Evolutionary conservation across 1,140 invertebrate genomes (phyloP), one percentile per base, ranked within the genome.

Genomic region (Leucophenga varia): DNA sequence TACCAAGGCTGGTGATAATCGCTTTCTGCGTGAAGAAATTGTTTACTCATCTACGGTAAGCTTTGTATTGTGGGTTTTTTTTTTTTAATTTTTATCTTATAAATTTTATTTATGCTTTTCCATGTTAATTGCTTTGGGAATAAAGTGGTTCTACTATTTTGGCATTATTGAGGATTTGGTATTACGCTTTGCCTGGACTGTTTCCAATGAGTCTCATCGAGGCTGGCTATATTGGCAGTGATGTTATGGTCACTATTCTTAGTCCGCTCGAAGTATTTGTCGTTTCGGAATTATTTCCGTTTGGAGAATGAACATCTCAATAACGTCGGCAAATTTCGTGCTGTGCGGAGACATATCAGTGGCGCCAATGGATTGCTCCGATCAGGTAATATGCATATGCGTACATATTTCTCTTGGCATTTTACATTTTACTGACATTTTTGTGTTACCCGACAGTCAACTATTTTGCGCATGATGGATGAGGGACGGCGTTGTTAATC

Each of bases 101-200:
- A n/a, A n/a, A n/a, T n/a, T n/a, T n/a, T n/a, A n/a, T n/a, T n/a
- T n/a, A n/a, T n/a, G n/a, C n/a, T n/a, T 1, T 3, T 14, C 22
- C 13, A 1, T 12, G 17, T 14, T 19, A 0, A 7, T 21, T 46
- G n/a, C 12, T n/a, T n/a, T n/a, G n/a, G n/a, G n/a, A n/a, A n/a
- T n/a, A n/a, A n/a, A 90, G 87, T 83, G 83, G 61, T 98, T 95
- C 74, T 98, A 98, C 76, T 99, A 99, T 75, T 93, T 97, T 79
- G 96, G 95, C 30, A 96, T 98, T 52, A 81, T 97, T 43, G 95
- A 98, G 80, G 95, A 99, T 79, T 88, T 97, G 49, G 79, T 98
- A 49, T 76, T 95, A 14, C 80, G 93, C 55, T 93, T 94, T 67
- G 81, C 82, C 20, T 95, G 93, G 93, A 82, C 83, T 2, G 68